Evolutionary conservation across 2,797 vertebrate species (phyloP).

Genomic region (Petrocephalus sullivani): DNA sequence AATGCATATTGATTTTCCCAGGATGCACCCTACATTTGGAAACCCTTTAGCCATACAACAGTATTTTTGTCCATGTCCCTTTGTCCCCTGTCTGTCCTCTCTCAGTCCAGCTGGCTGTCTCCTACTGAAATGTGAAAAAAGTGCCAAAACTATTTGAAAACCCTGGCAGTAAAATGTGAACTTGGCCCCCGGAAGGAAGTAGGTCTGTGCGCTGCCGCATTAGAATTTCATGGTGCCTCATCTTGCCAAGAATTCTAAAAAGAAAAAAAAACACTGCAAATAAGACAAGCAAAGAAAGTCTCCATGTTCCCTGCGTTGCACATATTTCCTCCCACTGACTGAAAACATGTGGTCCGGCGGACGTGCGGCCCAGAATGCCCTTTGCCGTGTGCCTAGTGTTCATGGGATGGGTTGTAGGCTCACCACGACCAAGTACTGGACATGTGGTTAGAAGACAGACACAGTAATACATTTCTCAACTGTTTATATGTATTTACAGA

Average conservation of each 20-base stretch:
- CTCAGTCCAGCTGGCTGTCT: background rate
- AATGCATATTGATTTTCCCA: background rate
- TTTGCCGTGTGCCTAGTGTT: background rate
- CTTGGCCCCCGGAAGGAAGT: background rate
- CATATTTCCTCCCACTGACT: background rate
- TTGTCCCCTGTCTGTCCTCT: background rate
- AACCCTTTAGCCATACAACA: background rate
- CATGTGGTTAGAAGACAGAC: background rate
- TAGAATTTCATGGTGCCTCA: background rate
- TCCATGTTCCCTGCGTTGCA: background rate
- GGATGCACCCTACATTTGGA: background rate
- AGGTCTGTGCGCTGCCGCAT: background rate
- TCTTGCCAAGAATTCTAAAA: background rate
- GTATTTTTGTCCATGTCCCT: background rate
- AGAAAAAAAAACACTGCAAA: background rate
- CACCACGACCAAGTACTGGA: background rate
- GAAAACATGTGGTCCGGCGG: background rate
- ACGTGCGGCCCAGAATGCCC: background rate
- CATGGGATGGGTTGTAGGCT: background rate
- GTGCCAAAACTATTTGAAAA: background rate
- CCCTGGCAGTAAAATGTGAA: background rate
- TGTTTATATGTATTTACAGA: background rate
- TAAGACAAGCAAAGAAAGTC: background rate
- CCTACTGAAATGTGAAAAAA: background rate
- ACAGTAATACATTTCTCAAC: background rate